These are phyloP conservation scores for Xylota sylvarum DNA, from an alignment of 2,888 invertebrate genomes.

Conservation along the genomic window DNA sequence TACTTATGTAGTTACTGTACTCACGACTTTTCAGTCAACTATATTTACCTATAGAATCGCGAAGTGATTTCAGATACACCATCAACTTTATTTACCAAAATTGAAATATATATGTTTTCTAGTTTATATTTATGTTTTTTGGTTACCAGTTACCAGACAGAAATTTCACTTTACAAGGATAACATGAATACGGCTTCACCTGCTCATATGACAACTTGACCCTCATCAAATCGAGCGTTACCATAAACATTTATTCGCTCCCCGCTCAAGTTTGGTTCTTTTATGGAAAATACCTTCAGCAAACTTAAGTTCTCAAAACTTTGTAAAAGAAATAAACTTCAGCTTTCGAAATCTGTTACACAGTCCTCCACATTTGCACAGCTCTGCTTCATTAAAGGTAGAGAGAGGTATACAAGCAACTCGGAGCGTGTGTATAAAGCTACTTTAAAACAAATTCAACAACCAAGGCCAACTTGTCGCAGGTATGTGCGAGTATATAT, in stretches of 20 bases:
- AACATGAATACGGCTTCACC: background rate
- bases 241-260: background rate
- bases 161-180: too few species aligned
- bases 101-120: too few species aligned
- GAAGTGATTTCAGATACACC: too few species aligned
- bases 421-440: background rate
- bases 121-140: too few species aligned
- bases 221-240: background rate
- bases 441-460: background rate
- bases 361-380: background rate
- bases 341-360: background rate
- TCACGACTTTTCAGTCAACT: too few species aligned
- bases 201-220: background rate
- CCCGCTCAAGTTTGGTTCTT: background rate
- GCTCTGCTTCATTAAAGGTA: conserved; percentile 1
- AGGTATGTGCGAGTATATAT: background rate
- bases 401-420: background rate
- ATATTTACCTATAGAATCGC: too few species aligned
- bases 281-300: background rate
- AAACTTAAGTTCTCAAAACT: background rate
- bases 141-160: too few species aligned
- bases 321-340: background rate
- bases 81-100: too few species aligned
- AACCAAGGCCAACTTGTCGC: conserved; percentile 13
- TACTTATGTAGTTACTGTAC: too few species aligned